These are phyloP conservation scores for Melangyna quadrimaculata DNA, from an alignment of 2,888 invertebrate species.

Conservation along the genomic window DNA sequence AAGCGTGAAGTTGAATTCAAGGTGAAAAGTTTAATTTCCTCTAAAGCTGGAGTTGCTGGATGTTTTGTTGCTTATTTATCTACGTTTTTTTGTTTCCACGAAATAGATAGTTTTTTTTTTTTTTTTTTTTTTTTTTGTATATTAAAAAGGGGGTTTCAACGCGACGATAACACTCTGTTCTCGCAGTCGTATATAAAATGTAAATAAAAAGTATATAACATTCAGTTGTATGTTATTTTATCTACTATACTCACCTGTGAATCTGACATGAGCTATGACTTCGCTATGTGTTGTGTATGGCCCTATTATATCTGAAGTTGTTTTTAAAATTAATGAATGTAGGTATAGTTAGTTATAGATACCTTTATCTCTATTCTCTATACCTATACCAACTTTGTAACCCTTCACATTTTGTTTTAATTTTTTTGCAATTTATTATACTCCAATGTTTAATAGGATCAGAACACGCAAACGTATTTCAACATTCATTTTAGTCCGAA, in stretches of 20 bases:
- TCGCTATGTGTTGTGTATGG: not conserved
- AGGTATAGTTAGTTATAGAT: not conserved
- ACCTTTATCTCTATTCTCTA: not conserved
- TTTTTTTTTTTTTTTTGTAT: constrained; percentile 31
- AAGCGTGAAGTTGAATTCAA: constrained; percentile 70
- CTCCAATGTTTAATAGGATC: constrained; percentile 34
- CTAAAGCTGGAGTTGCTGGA: constrained; percentile 50
- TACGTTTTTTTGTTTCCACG: constrained; percentile 17
- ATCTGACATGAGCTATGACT: not conserved
- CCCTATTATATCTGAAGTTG: constrained; percentile 37
- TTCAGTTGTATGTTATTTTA: not conserved
- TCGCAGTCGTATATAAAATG: not conserved
- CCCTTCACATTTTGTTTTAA: constrained; percentile 43
- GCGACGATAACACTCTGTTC: not conserved
- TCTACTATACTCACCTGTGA: not conserved
- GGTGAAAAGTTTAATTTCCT: constrained; percentile 65
- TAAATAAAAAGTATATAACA: not conserved
- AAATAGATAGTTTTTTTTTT: constrained; percentile 21
- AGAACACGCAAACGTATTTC: constrained; percentile 42
- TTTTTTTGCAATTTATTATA: constrained; percentile 58
- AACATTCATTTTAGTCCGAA: constrained; percentile 46
- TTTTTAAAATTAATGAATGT: constrained; percentile 33
- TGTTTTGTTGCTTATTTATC: constrained; percentile 34
- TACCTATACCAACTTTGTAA: not conserved
- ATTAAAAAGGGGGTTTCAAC: constrained; percentile 31